These are phyloP conservation scores for Alviniconcha marisindica DNA, from an alignment of 1,140 invertebrate species.

Conservation along the genomic window DNA sequence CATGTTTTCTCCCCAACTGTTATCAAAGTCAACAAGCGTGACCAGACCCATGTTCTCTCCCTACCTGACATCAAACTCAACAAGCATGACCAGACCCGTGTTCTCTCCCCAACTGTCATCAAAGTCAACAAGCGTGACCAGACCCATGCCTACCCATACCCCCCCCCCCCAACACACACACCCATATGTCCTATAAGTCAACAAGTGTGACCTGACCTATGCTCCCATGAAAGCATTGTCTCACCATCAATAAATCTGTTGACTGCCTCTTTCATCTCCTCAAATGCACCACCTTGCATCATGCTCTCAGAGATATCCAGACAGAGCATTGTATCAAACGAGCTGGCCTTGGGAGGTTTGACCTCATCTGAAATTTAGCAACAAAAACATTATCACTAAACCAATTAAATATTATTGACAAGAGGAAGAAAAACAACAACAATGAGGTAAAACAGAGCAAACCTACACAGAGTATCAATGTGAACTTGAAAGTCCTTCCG, in stretches of 20 bases:
- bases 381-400: too few species aligned
- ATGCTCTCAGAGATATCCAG: slow-evolving; percentile 39
- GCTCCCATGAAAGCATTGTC: neutral
- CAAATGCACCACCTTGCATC: slow-evolving; percentile 18
- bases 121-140: slow-evolving; percentile 20
- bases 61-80: neutral
- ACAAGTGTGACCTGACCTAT: neutral
- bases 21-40: too few species aligned
- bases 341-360: slow-evolving; percentile 24
- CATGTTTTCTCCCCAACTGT: too few species aligned
- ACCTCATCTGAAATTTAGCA: slow-evolving; percentile 15
- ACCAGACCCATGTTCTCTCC: slow-evolving; percentile 52
- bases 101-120: slow-evolving; percentile 42
- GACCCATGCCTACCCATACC: slow-evolving; percentile 26
- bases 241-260: slow-evolving; percentile 25
- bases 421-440: too few species aligned
- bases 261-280: slow-evolving; percentile 25
- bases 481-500: too few species aligned
- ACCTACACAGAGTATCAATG: too few species aligned
- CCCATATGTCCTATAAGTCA: too few species aligned
- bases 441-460: too few species aligned
- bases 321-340: slow-evolving; percentile 38
- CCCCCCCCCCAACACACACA: too few species aligned
- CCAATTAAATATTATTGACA: too few species aligned
- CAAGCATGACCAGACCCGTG: slow-evolving; percentile 33